Conservation (phyloP, 2,113 vertebrate species). For the Platysternon megacephalum region DNA sequence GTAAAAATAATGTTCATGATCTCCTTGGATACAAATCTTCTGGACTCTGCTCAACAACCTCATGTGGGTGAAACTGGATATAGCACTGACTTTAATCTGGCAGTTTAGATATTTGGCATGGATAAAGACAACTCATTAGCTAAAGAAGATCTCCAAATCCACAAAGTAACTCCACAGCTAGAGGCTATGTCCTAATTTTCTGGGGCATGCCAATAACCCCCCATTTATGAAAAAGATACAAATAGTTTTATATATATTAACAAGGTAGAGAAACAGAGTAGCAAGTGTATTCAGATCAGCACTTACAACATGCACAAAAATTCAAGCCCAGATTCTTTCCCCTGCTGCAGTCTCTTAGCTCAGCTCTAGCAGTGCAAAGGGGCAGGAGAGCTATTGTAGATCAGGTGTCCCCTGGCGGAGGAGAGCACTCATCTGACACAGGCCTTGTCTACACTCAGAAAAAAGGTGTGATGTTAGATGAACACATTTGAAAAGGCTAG, state of each 20-base stretch:
- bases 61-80: conserved; percentile 48
- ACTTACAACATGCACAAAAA: background rate
- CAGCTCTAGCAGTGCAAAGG: background rate
- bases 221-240: background rate
- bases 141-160: background rate
- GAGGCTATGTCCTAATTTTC: background rate
- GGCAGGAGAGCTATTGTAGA: background rate
- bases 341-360: background rate
- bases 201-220: background rate
- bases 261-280: background rate
- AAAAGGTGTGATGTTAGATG: background rate
- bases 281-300: rapidly evolving
- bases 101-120: background rate
- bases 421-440: background rate
- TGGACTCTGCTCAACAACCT: conserved; percentile 50
- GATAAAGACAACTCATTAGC: background rate
- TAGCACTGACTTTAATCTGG: background rate
- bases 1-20: conserved; percentile 8
- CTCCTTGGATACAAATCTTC: conserved; percentile 37
- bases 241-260: background rate
- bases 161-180: background rate
- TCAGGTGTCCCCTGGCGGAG: background rate
- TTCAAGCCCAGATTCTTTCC: background rate
- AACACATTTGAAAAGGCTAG: background rate
- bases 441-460: background rate